These are phyloP conservation scores for Cossypha heuglini DNA, from an alignment of 2,797 vertebrate genomes.

Conservation along the genomic window DNA sequence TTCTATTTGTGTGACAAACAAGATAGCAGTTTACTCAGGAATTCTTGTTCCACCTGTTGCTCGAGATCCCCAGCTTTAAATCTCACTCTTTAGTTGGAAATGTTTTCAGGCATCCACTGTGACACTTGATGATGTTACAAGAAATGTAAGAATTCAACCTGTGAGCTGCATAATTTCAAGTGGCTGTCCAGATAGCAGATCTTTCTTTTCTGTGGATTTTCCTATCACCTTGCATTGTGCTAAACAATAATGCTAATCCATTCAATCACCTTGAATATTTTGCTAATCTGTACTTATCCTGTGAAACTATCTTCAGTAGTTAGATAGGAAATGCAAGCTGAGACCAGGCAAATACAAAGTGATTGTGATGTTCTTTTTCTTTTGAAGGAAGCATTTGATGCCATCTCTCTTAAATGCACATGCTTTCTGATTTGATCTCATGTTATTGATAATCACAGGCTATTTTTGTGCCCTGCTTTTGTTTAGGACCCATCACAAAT, in stretches of 20 bases:
- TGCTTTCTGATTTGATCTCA: neutral
- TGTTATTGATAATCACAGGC: neutral
- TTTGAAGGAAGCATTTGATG: conserved; percentile 8
- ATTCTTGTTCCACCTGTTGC: conserved; percentile 46
- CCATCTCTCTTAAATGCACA: neutral
- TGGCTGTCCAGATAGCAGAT: conserved; percentile 27
- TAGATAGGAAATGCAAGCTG: conserved; percentile 18
- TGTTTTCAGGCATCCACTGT: conserved; percentile 36
- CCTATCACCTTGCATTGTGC: conserved; percentile 41
- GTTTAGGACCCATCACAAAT: neutral
- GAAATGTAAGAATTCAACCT: neutral
- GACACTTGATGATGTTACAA: conserved; percentile 25
- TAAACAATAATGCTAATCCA: conserved; percentile 52
- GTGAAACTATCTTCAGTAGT: conserved; percentile 6
- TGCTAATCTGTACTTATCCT: conserved; percentile 51
- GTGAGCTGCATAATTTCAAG: conserved; percentile 22
- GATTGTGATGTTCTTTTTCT: conserved; percentile 16
- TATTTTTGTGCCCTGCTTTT: neutral
- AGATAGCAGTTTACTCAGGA: conserved; percentile 31
- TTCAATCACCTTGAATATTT: conserved; percentile 52
- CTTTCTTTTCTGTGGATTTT: conserved; percentile 36
- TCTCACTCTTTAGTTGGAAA: neutral
- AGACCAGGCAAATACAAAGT: neutral
- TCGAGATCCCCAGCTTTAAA: conserved; percentile 33
- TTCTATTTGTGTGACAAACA: conserved; percentile 54